Percentiles rank a stretch among this genome's conserved stretches.
These are phyloP conservation scores for Paedocypris micromegethes DNA, from an alignment of 2,797 vertebrate genomes.

Conservation along the genomic window DNA sequence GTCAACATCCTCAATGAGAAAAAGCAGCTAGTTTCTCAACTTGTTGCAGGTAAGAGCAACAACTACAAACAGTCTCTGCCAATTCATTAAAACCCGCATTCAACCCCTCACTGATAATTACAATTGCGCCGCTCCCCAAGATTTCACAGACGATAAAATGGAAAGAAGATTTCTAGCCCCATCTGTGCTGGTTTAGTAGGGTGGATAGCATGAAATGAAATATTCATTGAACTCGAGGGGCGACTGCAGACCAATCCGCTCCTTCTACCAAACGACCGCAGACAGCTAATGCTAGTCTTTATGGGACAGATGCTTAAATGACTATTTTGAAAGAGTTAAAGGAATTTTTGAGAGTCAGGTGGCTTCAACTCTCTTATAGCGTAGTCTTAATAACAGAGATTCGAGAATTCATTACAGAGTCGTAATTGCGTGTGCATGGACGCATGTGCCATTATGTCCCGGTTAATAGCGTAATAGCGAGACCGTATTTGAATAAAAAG, in stretches of 20 bases:
- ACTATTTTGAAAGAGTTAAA: constrained; percentile 38
- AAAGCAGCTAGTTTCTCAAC: constrained; percentile 88
- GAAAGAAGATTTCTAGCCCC: neutral
- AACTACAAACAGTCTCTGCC: neutral
- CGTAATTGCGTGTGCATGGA: constrained; percentile 35
- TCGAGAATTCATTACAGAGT: constrained; percentile 28
- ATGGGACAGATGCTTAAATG: constrained; percentile 40
- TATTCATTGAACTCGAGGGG: constrained; percentile 27
- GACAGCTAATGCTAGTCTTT: constrained; percentile 35
- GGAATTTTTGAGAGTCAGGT: constrained; percentile 24
- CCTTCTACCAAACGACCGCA: constrained; percentile 18
- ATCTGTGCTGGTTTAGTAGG: constrained; percentile 13
- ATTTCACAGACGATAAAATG: constrained; percentile 20
- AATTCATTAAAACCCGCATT: neutral
- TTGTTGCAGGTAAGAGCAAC: constrained; percentile 82
- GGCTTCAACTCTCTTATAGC: constrained; percentile 35
- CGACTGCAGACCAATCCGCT: constrained; percentile 1
- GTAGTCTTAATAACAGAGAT: constrained; percentile 28
- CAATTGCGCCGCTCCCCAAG: constrained; percentile 20
- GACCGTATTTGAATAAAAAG: constrained; percentile 39
- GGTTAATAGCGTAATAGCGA: constrained; percentile 26
- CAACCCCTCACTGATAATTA: constrained; percentile 5
- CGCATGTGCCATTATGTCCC: constrained; percentile 37
- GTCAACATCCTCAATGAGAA: constrained; percentile 91
- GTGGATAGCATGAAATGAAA: constrained; percentile 31